A percentile compares a stretch with the other conserved stretches of the same genome.
phyloP scores from a whole-genome alignment of 1,140 invertebrate genomes.

The Atopsyche davidsoni region DNA sequence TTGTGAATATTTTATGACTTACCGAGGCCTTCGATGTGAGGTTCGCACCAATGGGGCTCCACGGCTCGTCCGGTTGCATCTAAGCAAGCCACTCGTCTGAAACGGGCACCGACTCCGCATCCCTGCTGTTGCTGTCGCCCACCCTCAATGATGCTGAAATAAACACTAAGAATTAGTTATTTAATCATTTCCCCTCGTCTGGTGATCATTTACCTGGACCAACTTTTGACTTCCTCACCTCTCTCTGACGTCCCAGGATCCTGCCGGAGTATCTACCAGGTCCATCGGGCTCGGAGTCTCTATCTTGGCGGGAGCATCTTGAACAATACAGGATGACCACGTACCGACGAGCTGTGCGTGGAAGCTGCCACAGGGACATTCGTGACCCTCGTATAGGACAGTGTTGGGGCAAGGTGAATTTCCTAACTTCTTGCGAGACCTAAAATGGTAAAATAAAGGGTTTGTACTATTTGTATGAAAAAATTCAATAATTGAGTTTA shows the following conservation, averaged over 20 bases:
- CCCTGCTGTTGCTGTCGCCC: constrained; percentile 5
- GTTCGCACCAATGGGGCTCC: constrained; percentile 24
- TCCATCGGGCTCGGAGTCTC: too few relatives aligned
- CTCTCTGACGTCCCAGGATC: too few relatives aligned
- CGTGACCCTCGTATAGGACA: constrained; percentile 26
- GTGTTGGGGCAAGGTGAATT: constrained; percentile 26
- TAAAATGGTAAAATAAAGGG: too few relatives aligned
- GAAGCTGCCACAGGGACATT: constrained; percentile 23
- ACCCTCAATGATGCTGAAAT: too few relatives aligned
- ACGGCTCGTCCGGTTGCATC: constrained; percentile 20
- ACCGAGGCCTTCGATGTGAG: constrained; percentile 15
- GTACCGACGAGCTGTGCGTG: constrained; percentile 21
- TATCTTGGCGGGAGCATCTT: constrained; percentile 1
- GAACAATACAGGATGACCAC: constrained; percentile 26
- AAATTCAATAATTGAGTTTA: too few relatives aligned
- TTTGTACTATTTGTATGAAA: too few relatives aligned
- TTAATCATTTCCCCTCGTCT: too few relatives aligned
- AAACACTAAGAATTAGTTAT: too few relatives aligned
- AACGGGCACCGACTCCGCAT: constrained; percentile 22
- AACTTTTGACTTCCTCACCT: neutral
- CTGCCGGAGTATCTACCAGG: too few relatives aligned
- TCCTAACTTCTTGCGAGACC: constrained; percentile 26
- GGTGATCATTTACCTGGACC: neutral
- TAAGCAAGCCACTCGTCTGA: constrained; percentile 17
- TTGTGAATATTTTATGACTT: too few relatives aligned